Percentiles rank a stretch among this genome's conserved stretches.
Conservation (phyloP, 1,140 invertebrate genomes). For the Philopotamus ludificatus region DNA sequence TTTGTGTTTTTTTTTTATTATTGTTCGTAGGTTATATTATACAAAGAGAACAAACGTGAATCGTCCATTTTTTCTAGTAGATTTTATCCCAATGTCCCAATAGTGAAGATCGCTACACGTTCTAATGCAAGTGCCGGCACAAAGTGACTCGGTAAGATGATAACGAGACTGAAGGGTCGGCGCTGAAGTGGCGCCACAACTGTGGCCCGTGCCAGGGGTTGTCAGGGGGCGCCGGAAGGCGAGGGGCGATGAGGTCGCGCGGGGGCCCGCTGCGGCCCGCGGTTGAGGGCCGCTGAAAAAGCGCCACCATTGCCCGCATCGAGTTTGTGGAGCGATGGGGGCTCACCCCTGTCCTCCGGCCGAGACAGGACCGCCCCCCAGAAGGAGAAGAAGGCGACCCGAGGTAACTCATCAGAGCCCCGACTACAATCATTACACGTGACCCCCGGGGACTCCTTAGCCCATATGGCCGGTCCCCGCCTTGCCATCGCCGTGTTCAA, state of each 20-base stretch:
- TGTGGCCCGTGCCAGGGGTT: slow-evolving; percentile 40
- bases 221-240: slow-evolving; percentile 5
- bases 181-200: slow-evolving; percentile 27
- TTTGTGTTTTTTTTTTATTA: neutral
- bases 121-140: neutral
- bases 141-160: slow-evolving; percentile 15
- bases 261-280: slow-evolving; percentile 43
- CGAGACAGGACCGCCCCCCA: slow-evolving; percentile 87
- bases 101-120: neutral
- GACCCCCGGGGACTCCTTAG: neutral
- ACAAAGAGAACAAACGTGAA: too few species aligned
- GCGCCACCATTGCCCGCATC: slow-evolving; percentile 89
- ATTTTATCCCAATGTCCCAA: neutral
- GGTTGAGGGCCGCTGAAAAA: slow-evolving; percentile 45
- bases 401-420: slow-evolving; percentile 54
- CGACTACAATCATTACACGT: neutral
- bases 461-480: neutral
- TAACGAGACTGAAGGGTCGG: slow-evolving; percentile 26
- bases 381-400: slow-evolving; percentile 66
- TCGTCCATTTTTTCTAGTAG: neutral
- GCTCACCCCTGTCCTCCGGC: slow-evolving; percentile 91
- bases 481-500: too few species aligned
- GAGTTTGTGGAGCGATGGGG: slow-evolving; percentile 94
- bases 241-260: slow-evolving; percentile 38
- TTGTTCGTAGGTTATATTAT: neutral